Conservation (phyloP, 2,113 vertebrate genomes). For the Orycteropus afer region DNA sequence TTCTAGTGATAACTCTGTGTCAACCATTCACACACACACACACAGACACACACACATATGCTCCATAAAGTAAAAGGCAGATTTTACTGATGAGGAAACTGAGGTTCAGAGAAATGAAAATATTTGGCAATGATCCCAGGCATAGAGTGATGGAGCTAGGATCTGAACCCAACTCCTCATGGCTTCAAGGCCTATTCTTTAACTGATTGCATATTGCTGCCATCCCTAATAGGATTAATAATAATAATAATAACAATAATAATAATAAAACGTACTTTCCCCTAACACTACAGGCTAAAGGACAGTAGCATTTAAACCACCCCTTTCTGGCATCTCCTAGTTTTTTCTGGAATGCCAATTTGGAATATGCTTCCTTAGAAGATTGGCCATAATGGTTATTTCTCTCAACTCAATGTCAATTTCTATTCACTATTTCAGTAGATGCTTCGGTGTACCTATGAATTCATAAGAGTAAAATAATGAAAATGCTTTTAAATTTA, state of each 20-base stretch:
- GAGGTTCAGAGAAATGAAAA: not conserved
- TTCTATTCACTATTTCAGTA: constrained; percentile 29
- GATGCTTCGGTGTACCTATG: constrained; percentile 17
- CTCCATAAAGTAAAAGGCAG: not conserved
- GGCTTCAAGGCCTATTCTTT: not conserved
- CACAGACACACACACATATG: not conserved
- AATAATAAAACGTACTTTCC: not conserved
- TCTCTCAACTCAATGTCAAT: constrained; percentile 23
- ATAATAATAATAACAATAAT: not conserved
- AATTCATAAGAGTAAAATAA: constrained; percentile 65
- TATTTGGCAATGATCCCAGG: not conserved
- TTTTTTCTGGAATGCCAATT: constrained; percentile 36
- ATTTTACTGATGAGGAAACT: not conserved
- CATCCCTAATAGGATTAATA: not conserved
- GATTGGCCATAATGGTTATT: not conserved
- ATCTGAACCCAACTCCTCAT: not conserved
- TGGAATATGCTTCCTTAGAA: not conserved
- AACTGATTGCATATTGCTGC: not conserved
- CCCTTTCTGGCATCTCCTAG: not conserved
- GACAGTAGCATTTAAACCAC: not conserved
- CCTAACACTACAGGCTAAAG: not conserved
- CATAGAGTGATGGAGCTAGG: too few species aligned
- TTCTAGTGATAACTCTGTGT: not conserved
- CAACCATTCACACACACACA: not conserved
- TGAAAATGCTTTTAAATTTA: constrained; percentile 77